Evolutionary conservation across 2,797 vertebrate genomes (phyloP), one percentile per base, ranked within the genome.

Genomic region (Cephalopachus bancanus): DNA sequence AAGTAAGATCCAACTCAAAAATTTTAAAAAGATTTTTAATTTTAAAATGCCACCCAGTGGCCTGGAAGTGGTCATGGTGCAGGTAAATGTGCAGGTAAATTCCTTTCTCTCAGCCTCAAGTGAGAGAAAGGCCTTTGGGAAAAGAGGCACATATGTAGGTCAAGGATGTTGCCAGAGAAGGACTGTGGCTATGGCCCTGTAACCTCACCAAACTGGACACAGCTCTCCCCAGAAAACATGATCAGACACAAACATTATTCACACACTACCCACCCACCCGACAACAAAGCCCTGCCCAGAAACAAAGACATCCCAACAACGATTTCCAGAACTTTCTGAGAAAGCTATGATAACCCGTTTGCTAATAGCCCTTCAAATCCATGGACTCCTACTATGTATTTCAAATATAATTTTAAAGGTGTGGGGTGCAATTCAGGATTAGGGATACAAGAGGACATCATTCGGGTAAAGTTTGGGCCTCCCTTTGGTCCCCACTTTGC

Each of bases 321-420:
- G 6, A 44, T 44, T 44, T 93, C 75, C 26, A 83, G 74, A 94
- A 85, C 15, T 89, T 81, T 64, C 55, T 44, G 60, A 85, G 60
- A 83, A 90, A 83, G 76, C 59, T 90, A 17, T 78, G 30, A 90
- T 26, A 64, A 67, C 26, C 17, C 24, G 24, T 14, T 62, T 55
- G 26, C 79, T 12, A 44, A 59, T 4, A 90, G 81, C 10, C 78
- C 62, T 92, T 44, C 79, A 89, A 80, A 75, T 55, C 30, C 49
- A 71, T 1, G 7, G 78, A 83, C 83, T 78, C 51, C 59, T 67
- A 15, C 30, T 83, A 83, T 78, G 33, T 7, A 30, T 74, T 67
- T 79, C 51, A 62, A 57, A 44, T 44, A 44, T 44, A 5, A 44
- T 44, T 44, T 44, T 44, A 44, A 44, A 44, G 44, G 44, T 44